Evolutionary conservation across 2,888 invertebrate genomes (phyloP).

Genomic region (Pyralis farinalis): DNA sequence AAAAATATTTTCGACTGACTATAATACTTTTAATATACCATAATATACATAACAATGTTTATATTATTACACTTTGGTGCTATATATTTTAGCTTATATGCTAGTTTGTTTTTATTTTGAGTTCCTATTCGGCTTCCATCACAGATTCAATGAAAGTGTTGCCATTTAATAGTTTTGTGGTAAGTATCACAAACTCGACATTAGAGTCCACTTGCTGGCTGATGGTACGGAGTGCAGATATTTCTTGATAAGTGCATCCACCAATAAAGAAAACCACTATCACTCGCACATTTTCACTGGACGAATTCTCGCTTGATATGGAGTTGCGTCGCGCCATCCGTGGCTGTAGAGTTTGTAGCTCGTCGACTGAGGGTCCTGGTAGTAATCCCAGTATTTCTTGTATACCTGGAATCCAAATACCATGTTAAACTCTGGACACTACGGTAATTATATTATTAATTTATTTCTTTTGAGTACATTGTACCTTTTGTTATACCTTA

Average conservation of each 20-base stretch:
- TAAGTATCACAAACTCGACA: constrained; percentile 94
- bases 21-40: constrained; percentile 26
- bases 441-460: too few relatives aligned
- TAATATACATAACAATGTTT: not conserved
- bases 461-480: not conserved
- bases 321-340: constrained; percentile 80
- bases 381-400: constrained; percentile 91
- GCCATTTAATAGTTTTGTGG: constrained; percentile 96
- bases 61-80: not conserved
- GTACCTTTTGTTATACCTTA: too few relatives aligned
- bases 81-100: not conserved
- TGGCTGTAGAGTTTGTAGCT: constrained; percentile 81
- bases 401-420: constrained; percentile 83
- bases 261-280: constrained; percentile 97
- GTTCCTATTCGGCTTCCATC: constrained; percentile 75
- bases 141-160: constrained; percentile 90
- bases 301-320: constrained; percentile 81
- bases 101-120: too few relatives aligned
- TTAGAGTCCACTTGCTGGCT: constrained; percentile 90
- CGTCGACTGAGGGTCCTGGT: constrained; percentile 89
- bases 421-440: too few relatives aligned
- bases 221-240: constrained; percentile 87
- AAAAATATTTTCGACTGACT: constrained; percentile 38
- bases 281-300: constrained; percentile 83
- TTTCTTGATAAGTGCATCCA: constrained; percentile 97